These are phyloP conservation scores for Beroe ovata DNA, from an alignment of 37 sponge, comb jelly and placozoan species.

Conservation along the genomic window DNA sequence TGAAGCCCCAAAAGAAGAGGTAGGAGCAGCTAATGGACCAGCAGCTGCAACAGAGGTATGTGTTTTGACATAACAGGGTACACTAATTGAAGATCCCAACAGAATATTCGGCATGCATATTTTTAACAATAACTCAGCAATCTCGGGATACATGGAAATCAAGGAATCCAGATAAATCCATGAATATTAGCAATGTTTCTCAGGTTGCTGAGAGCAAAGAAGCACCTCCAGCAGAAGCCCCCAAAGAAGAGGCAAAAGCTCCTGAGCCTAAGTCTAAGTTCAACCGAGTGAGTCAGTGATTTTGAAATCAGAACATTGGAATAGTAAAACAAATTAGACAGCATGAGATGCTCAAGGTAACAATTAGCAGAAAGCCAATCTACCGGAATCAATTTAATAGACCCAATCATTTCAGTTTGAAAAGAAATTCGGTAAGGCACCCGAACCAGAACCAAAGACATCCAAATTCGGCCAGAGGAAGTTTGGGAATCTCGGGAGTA, in stretches of 20 bases:
- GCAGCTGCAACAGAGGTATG: too few species aligned
- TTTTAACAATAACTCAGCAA: too few species aligned
- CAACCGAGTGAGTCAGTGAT: not conserved
- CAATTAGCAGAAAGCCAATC: too few species aligned
- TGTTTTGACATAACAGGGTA: too few species aligned
- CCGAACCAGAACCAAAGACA: not conserved
- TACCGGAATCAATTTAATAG: too few species aligned
- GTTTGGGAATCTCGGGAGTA: not conserved
- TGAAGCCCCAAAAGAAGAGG: not conserved
- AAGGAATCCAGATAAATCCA: too few species aligned
- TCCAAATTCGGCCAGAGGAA: not conserved
- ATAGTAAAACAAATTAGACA: too few species aligned
- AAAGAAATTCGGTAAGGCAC: not conserved
- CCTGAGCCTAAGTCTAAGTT: not conserved
- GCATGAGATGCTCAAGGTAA: too few species aligned
- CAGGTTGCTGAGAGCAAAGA: not conserved
- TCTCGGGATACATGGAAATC: too few species aligned
- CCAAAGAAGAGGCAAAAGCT: not conserved
- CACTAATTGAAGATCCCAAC: too few species aligned
- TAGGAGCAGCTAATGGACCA: not conserved
- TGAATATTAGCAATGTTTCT: not conserved
- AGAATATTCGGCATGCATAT: too few species aligned
- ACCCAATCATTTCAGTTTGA: not conserved
- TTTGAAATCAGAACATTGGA: too few species aligned
- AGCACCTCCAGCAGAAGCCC: not conserved